phyloP scores from a whole-genome alignment of 2,113 vertebrate genomes.

The Ceratotherium simum region DNA sequence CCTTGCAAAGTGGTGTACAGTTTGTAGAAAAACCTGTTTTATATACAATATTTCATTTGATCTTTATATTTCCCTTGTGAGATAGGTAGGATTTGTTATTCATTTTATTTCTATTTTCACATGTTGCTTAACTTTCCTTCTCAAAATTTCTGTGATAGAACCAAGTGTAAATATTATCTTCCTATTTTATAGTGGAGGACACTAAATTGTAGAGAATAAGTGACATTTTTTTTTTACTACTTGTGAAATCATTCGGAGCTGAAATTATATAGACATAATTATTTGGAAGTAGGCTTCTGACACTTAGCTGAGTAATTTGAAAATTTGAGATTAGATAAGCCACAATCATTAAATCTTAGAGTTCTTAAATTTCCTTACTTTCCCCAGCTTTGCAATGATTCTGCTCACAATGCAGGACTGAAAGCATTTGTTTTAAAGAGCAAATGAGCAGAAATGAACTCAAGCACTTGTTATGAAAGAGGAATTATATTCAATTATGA shows the following conservation, averaged over 20 bases:
- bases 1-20: neutral
- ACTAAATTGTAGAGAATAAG: neutral
- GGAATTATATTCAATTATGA: neutral
- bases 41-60: neutral
- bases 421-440: slow-evolving; percentile 31
- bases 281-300: neutral
- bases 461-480: slow-evolving; percentile 9
- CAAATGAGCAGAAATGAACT: neutral
- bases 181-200: neutral
- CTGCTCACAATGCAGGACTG: neutral
- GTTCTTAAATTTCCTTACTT: slow-evolving; percentile 31
- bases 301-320: neutral
- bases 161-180: neutral
- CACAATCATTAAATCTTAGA: neutral
- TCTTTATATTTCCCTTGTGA: neutral
- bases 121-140: neutral
- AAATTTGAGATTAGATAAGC: slow-evolving; percentile 1
- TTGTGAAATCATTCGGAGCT: neutral
- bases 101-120: neutral
- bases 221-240: neutral
- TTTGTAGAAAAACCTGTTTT: neutral
- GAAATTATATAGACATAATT: neutral
- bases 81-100: neutral
- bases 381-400: neutral
- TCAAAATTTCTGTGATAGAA: neutral